These are phyloP conservation scores for Elegia similella DNA, from an alignment of 2,888 invertebrate genomes.

Conservation along the genomic window DNA sequence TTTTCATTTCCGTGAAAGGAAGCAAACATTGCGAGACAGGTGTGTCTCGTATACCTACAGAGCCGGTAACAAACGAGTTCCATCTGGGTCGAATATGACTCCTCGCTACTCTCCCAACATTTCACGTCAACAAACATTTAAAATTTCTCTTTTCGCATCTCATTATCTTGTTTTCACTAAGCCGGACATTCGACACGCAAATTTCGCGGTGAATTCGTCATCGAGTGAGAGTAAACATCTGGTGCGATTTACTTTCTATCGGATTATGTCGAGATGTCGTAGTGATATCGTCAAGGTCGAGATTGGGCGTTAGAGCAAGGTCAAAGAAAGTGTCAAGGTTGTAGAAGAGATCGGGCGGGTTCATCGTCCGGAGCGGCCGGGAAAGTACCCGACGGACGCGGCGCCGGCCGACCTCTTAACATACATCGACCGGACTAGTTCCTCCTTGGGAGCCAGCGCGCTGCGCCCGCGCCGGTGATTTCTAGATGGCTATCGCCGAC, in stretches of 20 bases:
- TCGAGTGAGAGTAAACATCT: slow-evolving; percentile 72
- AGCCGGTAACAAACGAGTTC: slow-evolving; percentile 66
- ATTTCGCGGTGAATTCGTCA: slow-evolving; percentile 66
- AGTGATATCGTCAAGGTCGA: slow-evolving; percentile 61
- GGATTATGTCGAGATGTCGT: slow-evolving; percentile 38
- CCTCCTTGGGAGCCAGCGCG: slow-evolving; percentile 47
- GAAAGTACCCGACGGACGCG: slow-evolving; percentile 68
- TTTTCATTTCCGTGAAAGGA: slow-evolving; percentile 45
- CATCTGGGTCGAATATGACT: slow-evolving; percentile 71
- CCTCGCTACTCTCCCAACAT: slow-evolving; percentile 71
- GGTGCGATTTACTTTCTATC: slow-evolving; percentile 69
- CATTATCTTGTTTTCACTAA: slow-evolving; percentile 77
- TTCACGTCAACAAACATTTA: slow-evolving; percentile 74
- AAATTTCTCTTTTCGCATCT: slow-evolving; percentile 81
- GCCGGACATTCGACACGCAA: slow-evolving; percentile 60
- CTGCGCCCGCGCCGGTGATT: slow-evolving; percentile 36
- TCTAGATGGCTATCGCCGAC: slow-evolving; percentile 46
- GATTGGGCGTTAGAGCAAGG: slow-evolving; percentile 60
- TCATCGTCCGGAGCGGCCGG: slow-evolving; percentile 68
- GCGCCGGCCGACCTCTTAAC: slow-evolving; percentile 69
- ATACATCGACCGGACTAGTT: slow-evolving; percentile 71
- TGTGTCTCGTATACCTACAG: slow-evolving; percentile 28
- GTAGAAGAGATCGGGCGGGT: slow-evolving; percentile 74
- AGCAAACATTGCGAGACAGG: slow-evolving; percentile 36
- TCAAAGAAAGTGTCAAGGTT: slow-evolving; percentile 81